These are phyloP conservation scores for Oncorhynchus tshawytscha DNA, from an alignment of 2,113 vertebrate species.

Conservation along the genomic window DNA sequence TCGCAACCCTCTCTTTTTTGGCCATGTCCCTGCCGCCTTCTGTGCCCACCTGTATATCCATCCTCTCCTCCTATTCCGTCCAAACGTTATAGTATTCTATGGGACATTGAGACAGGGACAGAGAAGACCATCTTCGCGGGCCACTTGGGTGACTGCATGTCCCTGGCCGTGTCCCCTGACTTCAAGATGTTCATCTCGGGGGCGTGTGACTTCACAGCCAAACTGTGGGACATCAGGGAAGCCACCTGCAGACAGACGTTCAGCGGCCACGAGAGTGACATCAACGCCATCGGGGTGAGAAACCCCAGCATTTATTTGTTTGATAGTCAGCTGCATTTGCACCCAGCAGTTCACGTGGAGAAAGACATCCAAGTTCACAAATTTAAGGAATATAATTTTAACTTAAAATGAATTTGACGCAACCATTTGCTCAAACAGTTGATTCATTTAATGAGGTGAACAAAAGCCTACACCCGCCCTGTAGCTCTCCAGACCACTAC, in stretches of 20 bases:
- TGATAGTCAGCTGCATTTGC: no score
- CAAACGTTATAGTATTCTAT: slow-evolving; percentile 77
- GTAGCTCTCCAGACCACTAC: background rate
- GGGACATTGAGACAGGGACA: slow-evolving; percentile 96
- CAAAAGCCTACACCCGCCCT: no score
- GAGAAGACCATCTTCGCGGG: slow-evolving; percentile 90
- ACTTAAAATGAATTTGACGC: no score
- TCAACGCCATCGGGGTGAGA: slow-evolving; percentile 91
- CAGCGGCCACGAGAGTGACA: slow-evolving; percentile 91
- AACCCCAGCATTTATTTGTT: background rate
- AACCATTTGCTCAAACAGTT: no score
- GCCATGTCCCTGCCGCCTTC: background rate
- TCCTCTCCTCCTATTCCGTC: background rate
- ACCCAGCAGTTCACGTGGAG: no score
- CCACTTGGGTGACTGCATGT: slow-evolving; percentile 97
- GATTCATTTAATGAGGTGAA: no score
- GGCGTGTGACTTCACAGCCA: slow-evolving; percentile 93
- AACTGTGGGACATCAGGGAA: slow-evolving; percentile 95
- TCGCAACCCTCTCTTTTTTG: background rate
- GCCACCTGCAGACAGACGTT: slow-evolving; percentile 92
- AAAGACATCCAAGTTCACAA: no score
- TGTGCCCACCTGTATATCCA: background rate
- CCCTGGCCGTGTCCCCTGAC: slow-evolving; percentile 89
- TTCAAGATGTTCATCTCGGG: slow-evolving; percentile 93
- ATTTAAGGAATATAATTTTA: no score